Evolutionary conservation across 2,888 invertebrate species (phyloP), one percentile per base, ranked within the genome.

Genomic region (Macrophya annulata): DNA sequence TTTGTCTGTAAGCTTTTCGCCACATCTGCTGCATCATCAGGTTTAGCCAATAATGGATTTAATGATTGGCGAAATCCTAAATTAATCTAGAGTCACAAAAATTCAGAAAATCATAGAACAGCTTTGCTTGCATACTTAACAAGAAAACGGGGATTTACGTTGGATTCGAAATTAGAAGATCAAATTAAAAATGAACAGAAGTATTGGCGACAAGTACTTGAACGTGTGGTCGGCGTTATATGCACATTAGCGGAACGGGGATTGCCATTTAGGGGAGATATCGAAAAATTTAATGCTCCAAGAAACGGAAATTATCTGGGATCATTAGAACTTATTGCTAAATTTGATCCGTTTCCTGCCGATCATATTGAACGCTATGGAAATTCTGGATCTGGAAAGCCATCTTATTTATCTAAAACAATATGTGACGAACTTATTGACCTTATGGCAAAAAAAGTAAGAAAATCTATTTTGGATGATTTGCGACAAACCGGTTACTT

Each of bases 361-460:
- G 77, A 17, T 6, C 77, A 77, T 15, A 77, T 77, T 4, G 9
- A 77, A 77, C 37, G 12, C 2, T 77, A 77, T 37, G 77, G 55
- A 21, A 77, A 77, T 31, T 74, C 79, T 55, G 86, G 86, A 25
- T 85, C 76, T 37, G 86, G 87, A 68, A 68, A 85, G 59, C 84
- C 79, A 84, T 74, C 65, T 37, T 87, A 88, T 45, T 86, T 88
- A 68, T 87, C 89, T n/a, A 86, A 86, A 37, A 88, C 87, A 55
- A 87, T 87, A 68, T 89, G 87, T 62, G 86, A 87, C 21, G 86
- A 89, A 85, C 83, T 89, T 15, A 85, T 87, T 48, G 40, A 86
- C 25, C 62, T 88, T 10, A 89, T 89, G 86, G 86, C 48, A 31
- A 76, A 76, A 71, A 86, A 88, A 77, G 86, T 89, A 21, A 65